Percentiles rank a stretch among this genome's conserved stretches.
phyloP scores from a whole-genome alignment of 1,140 invertebrate species.

The Prorops nasuta region DNA sequence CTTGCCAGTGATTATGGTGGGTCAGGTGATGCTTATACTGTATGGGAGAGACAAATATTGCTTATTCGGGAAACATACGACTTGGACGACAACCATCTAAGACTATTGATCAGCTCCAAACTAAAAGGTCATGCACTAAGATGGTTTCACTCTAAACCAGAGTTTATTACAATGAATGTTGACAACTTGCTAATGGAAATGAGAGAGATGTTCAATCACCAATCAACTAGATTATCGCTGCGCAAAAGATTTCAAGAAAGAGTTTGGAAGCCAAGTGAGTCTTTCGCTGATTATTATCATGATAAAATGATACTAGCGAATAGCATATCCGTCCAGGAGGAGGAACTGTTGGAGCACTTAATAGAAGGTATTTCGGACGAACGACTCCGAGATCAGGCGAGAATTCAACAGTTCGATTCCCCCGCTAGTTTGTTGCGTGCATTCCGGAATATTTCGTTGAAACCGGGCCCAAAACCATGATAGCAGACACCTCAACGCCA shows the following conservation, averaged over 20 bases:
- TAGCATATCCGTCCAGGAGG: not conserved
- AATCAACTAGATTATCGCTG: not conserved
- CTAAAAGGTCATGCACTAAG: not conserved
- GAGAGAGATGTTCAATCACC: not conserved
- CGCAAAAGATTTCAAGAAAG: not conserved
- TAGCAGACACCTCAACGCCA: no score
- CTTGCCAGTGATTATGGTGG: no score
- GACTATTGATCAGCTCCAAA: not conserved
- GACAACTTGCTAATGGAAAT: not conserved
- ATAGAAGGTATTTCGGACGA: not conserved
- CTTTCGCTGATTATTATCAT: not conserved
- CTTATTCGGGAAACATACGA: not conserved
- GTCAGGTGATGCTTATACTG: no score
- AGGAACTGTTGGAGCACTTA: not conserved
- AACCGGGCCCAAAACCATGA: no score
- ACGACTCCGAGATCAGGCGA: not conserved
- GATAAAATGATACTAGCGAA: conserved; percentile 4
- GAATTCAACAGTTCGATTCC: not conserved
- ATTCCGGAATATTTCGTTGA: not conserved
- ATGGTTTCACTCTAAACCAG: not conserved
- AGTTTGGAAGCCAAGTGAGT: not conserved
- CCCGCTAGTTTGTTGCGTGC: not conserved
- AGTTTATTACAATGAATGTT: not conserved
- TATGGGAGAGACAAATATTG: not conserved
- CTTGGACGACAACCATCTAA: not conserved